Conservation (phyloP, 2,797 vertebrate species). For the Cossypha polioptera region DNA sequence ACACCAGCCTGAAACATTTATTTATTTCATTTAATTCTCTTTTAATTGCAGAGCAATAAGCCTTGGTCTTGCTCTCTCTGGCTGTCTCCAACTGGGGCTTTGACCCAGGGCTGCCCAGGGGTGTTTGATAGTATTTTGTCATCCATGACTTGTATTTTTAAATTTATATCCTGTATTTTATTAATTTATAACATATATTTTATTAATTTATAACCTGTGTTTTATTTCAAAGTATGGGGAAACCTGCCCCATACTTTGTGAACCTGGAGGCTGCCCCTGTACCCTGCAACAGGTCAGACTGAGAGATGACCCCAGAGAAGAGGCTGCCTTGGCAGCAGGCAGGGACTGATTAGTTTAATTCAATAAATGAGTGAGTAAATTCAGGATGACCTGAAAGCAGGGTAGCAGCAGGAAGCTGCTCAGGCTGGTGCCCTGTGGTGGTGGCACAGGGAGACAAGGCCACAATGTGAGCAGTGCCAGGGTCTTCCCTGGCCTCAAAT, state of each 20-base stretch:
- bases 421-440: fast-evolving
- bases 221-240: neutral
- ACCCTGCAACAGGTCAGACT: fast-evolving
- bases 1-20: neutral
- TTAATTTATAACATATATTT: neutral
- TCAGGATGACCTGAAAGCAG: neutral
- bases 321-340: neutral
- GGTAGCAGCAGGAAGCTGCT: neutral
- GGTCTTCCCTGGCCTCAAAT: neutral
- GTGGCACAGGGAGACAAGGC: neutral
- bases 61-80: fast-evolving
- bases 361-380: neutral
- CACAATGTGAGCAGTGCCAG: neutral
- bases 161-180: neutral
- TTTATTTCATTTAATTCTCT: conserved; percentile 17
- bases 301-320: neutral
- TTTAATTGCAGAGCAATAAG: neutral
- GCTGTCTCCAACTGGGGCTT: neutral
- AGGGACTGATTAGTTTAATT: neutral
- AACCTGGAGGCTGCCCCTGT: neutral
- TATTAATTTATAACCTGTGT: neutral
- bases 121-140: neutral
- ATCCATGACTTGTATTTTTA: neutral
- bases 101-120: neutral
- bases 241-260: neutral